Percentiles rank a stretch among this genome's conserved stretches.
Conservation (phyloP, 2,113 vertebrate species). For the Stomatorhinus ivindoensis region DNA sequence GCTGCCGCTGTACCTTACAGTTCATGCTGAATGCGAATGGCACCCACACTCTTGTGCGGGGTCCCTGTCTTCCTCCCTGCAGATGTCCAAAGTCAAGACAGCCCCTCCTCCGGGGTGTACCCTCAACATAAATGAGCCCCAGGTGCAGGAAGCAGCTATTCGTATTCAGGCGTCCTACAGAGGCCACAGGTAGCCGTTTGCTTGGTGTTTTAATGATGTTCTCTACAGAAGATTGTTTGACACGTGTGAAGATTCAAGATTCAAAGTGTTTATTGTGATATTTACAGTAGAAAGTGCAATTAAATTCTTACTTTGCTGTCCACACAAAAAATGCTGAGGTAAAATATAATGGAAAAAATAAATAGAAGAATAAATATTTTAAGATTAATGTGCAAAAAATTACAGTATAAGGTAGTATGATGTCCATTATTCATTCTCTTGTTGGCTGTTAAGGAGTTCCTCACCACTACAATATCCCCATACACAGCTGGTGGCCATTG, state of each 20-base stretch:
- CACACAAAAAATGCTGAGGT: no score
- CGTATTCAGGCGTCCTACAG: slow-evolving; percentile 58
- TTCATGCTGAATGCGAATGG: background rate
- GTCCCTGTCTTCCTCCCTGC: slow-evolving; percentile 10
- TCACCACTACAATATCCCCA: background rate
- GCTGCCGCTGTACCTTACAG: background rate
- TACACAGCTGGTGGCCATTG: background rate
- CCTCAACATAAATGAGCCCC: slow-evolving; percentile 53
- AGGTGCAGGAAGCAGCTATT: slow-evolving; percentile 56
- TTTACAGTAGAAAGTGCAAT: no score
- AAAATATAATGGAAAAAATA: no score
- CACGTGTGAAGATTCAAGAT: background rate
- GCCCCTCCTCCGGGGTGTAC: slow-evolving; percentile 42
- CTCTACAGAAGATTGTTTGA: background rate
- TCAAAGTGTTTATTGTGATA: no score
- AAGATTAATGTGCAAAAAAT: no score
- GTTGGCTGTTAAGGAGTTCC: background rate
- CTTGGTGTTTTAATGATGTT: background rate
- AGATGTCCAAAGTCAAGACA: slow-evolving; percentile 56
- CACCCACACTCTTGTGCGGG: background rate
- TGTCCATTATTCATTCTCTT: no score
- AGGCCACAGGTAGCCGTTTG: slow-evolving; percentile 47
- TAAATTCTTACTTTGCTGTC: no score
- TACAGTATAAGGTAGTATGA: no score
- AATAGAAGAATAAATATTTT: no score